phyloP scores from a whole-genome alignment of 2,797 vertebrate genomes.

The Heliangelus exortis region DNA sequence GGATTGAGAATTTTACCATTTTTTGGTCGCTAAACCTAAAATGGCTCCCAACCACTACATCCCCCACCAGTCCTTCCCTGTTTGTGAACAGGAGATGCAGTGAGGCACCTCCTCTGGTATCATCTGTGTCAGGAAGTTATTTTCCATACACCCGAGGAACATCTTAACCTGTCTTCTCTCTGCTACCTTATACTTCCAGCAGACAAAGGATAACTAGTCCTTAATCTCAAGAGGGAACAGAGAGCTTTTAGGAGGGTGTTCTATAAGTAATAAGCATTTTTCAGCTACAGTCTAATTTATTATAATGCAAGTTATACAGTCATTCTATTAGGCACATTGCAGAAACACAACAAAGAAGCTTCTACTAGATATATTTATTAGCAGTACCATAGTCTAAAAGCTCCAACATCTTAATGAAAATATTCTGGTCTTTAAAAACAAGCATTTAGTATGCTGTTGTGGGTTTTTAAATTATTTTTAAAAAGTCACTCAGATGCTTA shows the following conservation, averaged over 20 bases:
- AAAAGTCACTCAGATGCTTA: neutral
- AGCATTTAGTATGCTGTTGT: too few relatives aligned
- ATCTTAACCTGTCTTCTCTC: too few relatives aligned
- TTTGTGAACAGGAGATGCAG: too few relatives aligned
- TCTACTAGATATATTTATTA: neutral
- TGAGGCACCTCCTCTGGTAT: too few relatives aligned
- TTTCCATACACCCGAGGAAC: too few relatives aligned
- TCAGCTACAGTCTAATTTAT: neutral
- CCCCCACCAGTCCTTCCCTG: too few relatives aligned
- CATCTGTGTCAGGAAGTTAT: too few relatives aligned
- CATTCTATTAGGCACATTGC: neutral
- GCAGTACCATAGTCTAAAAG: neutral
- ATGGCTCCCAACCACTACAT: too few relatives aligned
- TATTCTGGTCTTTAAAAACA: too few relatives aligned
- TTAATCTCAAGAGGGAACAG: neutral
- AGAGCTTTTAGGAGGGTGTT: neutral
- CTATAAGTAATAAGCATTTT: neutral
- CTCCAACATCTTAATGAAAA: neutral
- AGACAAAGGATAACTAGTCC: neutral
- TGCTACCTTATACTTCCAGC: too few relatives aligned
- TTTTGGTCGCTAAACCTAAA: too few relatives aligned
- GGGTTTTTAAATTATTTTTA: accelerated
- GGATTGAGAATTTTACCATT: too few relatives aligned
- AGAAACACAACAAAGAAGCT: neutral
- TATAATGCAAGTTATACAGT: neutral